Conservation (phyloP, 2,888 invertebrate species). For the Aporophyla lueneburgensis region DNA sequence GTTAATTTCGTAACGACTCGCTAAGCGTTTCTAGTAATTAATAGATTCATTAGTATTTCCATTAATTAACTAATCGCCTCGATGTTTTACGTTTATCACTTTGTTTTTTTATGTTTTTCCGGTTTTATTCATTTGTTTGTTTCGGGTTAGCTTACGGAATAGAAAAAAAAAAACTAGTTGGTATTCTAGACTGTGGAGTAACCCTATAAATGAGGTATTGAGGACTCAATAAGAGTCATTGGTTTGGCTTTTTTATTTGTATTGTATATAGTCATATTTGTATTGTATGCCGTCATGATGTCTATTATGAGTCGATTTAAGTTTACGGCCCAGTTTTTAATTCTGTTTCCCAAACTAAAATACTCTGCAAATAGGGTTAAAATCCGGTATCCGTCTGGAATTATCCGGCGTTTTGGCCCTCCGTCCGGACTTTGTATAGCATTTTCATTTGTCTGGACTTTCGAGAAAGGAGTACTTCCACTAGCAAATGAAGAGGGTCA, state of each 20-base stretch:
- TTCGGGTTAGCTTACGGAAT: not conserved
- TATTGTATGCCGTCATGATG: not conserved
- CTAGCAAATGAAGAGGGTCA: not conserved
- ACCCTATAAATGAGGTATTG: not conserved
- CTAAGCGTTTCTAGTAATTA: slow-evolving; percentile 38
- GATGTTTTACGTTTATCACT: slow-evolving; percentile 15
- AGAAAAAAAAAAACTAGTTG: not conserved
- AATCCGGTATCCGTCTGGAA: not conserved
- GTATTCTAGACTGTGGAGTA: not conserved
- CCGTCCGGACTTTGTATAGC: not conserved
- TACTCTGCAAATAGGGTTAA: not conserved
- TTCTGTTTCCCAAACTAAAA: not conserved
- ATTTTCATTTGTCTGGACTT: not conserved
- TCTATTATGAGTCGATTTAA: not conserved
- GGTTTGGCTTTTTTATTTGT: not conserved
- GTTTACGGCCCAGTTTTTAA: not conserved
- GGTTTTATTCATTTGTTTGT: not conserved
- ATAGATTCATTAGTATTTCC: slow-evolving; percentile 34
- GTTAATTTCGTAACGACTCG: slow-evolving; percentile 23
- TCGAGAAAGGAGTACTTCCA: not conserved
- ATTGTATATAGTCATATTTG: not conserved
- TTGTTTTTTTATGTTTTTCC: not conserved
- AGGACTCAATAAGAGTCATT: not conserved
- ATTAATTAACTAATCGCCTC: slow-evolving; percentile 27
- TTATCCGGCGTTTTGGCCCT: not conserved